These are phyloP conservation scores for Zaprionus ghesquierei DNA, from an alignment of 1,140 invertebrate species.

Conservation along the genomic window DNA sequence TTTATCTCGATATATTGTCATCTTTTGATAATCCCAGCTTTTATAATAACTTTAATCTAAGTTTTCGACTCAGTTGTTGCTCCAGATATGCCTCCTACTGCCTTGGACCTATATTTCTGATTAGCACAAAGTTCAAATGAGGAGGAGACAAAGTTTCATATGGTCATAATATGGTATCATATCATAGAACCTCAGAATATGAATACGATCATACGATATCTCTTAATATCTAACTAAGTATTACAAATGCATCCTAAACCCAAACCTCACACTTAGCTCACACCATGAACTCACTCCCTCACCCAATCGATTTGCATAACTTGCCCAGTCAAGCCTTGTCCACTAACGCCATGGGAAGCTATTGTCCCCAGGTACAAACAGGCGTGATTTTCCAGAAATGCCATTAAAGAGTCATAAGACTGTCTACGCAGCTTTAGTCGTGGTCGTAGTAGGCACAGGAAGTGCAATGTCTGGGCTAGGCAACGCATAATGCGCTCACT, in stretches of 20 bases:
- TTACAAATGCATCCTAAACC: not conserved
- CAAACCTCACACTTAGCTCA: not conserved
- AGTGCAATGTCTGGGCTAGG: not conserved
- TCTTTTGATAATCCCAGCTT: too few species aligned
- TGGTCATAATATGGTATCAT: too few species aligned
- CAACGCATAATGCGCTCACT: not conserved
- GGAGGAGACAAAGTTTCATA: too few species aligned
- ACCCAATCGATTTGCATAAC: not conserved
- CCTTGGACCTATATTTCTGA: too few species aligned
- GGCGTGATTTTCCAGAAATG: not conserved
- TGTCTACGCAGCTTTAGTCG: not conserved
- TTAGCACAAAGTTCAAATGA: too few species aligned
- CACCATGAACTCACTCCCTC: not conserved
- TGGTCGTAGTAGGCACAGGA: not conserved
- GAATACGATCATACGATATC: too few species aligned
- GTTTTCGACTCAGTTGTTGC: too few species aligned
- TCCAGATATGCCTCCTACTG: too few species aligned
- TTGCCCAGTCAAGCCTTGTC: not conserved
- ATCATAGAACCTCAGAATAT: too few species aligned
- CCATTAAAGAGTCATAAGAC: constrained; percentile 1
- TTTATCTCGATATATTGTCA: too few species aligned
- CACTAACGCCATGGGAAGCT: not conserved
- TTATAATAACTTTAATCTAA: too few species aligned
- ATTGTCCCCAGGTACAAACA: not conserved
- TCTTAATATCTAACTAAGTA: too few species aligned